Percentiles rank a stretch among this genome's conserved stretches.
Conservation (phyloP, 2,113 vertebrate genomes). For the Larimichthys polyactis region DNA sequence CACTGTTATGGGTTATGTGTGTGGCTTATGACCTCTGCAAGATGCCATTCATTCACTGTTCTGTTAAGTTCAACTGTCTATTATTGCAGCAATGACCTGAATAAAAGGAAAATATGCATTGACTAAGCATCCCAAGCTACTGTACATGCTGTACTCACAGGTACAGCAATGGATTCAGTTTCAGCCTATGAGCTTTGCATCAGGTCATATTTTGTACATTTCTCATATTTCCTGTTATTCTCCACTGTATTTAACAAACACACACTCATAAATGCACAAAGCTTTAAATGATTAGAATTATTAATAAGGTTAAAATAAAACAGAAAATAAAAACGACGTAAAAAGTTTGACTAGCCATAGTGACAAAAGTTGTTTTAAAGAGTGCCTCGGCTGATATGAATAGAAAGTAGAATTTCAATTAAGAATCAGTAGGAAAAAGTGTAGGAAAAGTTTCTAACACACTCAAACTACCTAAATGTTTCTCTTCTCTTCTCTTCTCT, state of each 20-base stretch:
- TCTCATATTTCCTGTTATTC: slow-evolving; percentile 31
- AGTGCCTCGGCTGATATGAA: not conserved
- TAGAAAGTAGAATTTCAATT: not conserved
- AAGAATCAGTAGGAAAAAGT: not conserved
- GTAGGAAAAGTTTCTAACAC: slow-evolving; percentile 36
- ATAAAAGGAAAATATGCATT: slow-evolving; percentile 20
- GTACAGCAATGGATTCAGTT: slow-evolving; percentile 46
- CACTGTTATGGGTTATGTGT: slow-evolving; percentile 27
- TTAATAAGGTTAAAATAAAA: not conserved
- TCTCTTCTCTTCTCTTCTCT: slow-evolving; percentile 11
- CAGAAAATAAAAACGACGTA: not conserved
- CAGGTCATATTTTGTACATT: slow-evolving; percentile 29
- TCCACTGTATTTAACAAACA: not conserved
- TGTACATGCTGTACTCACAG: slow-evolving; percentile 45
- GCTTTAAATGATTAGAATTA: too few relatives aligned
- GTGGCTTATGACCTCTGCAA: slow-evolving; percentile 36
- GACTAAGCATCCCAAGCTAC: slow-evolving; percentile 27
- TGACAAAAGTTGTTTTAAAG: not conserved
- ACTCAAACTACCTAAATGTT: not conserved
- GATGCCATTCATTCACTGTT: slow-evolving; percentile 27
- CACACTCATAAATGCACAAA: not conserved
- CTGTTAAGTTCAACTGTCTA: slow-evolving; percentile 23
- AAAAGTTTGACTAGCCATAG: not conserved
- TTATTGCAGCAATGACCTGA: slow-evolving; percentile 36
- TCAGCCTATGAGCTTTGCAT: slow-evolving; percentile 29